phyloP scores from a whole-genome alignment of 1,140 invertebrate species.

The Zaprionus vittiger region DNA sequence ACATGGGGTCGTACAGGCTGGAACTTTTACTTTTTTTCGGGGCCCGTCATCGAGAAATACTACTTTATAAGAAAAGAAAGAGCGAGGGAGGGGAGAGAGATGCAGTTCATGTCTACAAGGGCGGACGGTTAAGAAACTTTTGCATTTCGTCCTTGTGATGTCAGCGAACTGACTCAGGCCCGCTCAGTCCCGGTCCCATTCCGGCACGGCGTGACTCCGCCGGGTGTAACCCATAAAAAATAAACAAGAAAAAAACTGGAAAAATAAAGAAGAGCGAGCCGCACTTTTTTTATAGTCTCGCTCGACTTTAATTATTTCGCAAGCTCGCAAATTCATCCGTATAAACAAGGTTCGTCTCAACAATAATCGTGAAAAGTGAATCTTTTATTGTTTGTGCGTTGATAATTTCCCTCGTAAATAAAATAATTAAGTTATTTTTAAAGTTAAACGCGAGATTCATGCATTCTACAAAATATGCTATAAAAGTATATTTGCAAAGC shows the following conservation, averaged over 20 bases:
- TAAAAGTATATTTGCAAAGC: not conserved
- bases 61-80: not conserved
- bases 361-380: conserved; percentile 39
- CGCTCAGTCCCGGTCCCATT: not conserved
- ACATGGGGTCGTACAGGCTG: conserved; percentile 38
- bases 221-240: not conserved
- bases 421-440: conserved; percentile 45
- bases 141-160: conserved; percentile 44
- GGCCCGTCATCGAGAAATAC: conserved; percentile 1
- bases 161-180: conserved; percentile 8
- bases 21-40: conserved; percentile 68
- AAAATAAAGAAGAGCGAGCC: conserved; percentile 12
- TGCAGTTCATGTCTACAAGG: conserved; percentile 26
- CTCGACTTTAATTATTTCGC: conserved; percentile 68
- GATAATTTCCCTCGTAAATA: conserved; percentile 29
- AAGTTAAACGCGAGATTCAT: conserved; percentile 7
- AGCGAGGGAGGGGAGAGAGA: not conserved
- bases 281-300: conserved; percentile 43
- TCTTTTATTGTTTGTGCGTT: conserved; percentile 19
- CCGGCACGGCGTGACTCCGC: not conserved
- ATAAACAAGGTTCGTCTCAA: conserved; percentile 35
- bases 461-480: conserved; percentile 8
- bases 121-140: conserved; percentile 44
- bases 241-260: not conserved
- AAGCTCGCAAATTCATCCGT: conserved; percentile 47